Evolutionary conservation across 2,888 invertebrate genomes (phyloP), one percentile per base, ranked within the genome.

Genomic region (Marasmarcha lunaedactyla): DNA sequence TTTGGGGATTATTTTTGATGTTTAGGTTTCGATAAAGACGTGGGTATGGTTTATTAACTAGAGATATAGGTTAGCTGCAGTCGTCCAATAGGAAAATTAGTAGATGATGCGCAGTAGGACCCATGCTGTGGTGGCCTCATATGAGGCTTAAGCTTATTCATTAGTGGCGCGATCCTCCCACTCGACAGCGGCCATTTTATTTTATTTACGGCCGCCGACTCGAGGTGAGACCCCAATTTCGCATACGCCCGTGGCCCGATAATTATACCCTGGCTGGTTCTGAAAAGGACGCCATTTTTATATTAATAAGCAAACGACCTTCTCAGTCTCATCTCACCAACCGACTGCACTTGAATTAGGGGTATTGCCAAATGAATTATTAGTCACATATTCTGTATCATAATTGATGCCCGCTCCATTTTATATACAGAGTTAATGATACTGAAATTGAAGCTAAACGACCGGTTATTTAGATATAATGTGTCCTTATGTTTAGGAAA

Each of bases 141-240:
- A n/a, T n/a, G n/a, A n/a, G 44, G 54, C 56, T 55, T 52, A 59
- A 53, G 59, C 65, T 73, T 76, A 73, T 77, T 77, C 81, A 81
- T 81, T 83, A 81, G 73, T 59, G 66, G 59, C 45, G 51, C 57
- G 71, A 65, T 71, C 78, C 79, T 73, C 77, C 79, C 81, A 78
- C 77, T 7, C 59, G 61, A 57, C 63, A 56, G 57, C 56, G 65
- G 60, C 76, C 69, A 76, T 79, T 77, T 83, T 78, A 63, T 63
- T 78, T 83, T 83, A 81, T 81, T 79, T 79, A 79, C 71, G 70
- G 65, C 63, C 65, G 68, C 59, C 63, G 67, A 59, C 63, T 48
- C 66, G 76, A 79, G 79, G 79, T 79, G 79, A 79, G 77, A 81
- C 81, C 78, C 83, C 76, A 81, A 83, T 83, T 81, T 83, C 68